Conservation (phyloP, 2,888 invertebrate genomes). For the Malacosoma neustria region DNA sequence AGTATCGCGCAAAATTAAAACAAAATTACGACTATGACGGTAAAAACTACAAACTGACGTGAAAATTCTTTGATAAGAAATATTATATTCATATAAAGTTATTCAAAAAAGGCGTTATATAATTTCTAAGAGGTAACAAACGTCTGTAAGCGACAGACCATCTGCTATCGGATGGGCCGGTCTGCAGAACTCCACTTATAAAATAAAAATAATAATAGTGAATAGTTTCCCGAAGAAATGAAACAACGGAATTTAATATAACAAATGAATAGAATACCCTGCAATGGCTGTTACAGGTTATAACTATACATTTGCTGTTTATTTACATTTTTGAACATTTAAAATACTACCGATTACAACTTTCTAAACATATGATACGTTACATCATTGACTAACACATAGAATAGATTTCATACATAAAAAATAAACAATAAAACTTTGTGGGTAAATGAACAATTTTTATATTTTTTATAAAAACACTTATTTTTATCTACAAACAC, state of each 20-base stretch:
- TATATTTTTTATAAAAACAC: constrained; percentile 60
- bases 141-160: too few relatives aligned
- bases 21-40: too few relatives aligned
- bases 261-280: constrained; percentile 53
- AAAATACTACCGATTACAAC: constrained; percentile 22
- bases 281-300: constrained; percentile 64
- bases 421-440: constrained; percentile 20
- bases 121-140: too few relatives aligned
- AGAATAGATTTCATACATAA: constrained; percentile 16
- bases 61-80: too few relatives aligned
- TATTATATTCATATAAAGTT: too few relatives aligned
- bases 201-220: too few relatives aligned
- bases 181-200: too few relatives aligned
- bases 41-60: too few relatives aligned
- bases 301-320: constrained; percentile 46
- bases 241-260: constrained; percentile 25
- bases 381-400: constrained; percentile 17
- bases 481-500: constrained; percentile 20
- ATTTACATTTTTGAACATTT: constrained; percentile 25
- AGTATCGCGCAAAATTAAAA: too few relatives aligned
- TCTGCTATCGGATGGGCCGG: too few relatives aligned
- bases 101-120: too few relatives aligned
- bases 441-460: constrained; percentile 64
- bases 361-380: constrained; percentile 18
- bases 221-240: too few relatives aligned